phyloP scores from a whole-genome alignment of 2,797 vertebrate species.

The Lepus townsendii region DNA sequence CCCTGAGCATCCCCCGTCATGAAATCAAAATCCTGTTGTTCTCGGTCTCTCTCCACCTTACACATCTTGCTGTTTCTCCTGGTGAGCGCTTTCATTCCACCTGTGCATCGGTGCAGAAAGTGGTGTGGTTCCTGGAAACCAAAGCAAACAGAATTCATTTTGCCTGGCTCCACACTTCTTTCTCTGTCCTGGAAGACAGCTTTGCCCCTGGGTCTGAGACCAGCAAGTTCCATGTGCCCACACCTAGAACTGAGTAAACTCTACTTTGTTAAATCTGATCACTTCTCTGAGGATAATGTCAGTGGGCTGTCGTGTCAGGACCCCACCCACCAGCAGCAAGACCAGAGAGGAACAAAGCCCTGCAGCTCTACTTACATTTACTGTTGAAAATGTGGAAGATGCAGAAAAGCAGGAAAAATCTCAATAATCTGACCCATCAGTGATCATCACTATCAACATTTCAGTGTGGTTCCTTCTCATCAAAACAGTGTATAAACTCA shows the following conservation, averaged over 20 bases:
- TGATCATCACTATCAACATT: not conserved
- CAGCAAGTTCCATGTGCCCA: not conserved
- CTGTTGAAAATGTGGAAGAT: not conserved
- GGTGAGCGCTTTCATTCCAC: not conserved
- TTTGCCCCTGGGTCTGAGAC: not conserved
- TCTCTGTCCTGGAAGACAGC: not conserved
- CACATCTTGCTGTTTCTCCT: not conserved
- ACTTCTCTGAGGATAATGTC: not conserved
- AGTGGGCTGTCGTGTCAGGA: not conserved
- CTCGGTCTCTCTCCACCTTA: not conserved
- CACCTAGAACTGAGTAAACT: not conserved
- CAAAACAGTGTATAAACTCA: not conserved
- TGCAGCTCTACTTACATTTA: not conserved
- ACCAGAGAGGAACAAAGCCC: not conserved
- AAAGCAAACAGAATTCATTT: not conserved
- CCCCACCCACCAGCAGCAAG: not conserved
- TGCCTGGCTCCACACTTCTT: not conserved
- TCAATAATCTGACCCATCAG: not conserved
- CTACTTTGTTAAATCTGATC: not conserved
- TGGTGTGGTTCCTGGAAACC: not conserved
- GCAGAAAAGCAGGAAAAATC: not conserved
- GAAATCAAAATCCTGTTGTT: not conserved
- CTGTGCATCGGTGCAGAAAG: rapidly evolving
- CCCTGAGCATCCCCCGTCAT: not conserved
- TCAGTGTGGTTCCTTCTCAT: not conserved